Evolutionary conservation across 2,113 vertebrate genomes (phyloP), one percentile per base, ranked within the genome.

Genomic region (Anolis sagrei): DNA sequence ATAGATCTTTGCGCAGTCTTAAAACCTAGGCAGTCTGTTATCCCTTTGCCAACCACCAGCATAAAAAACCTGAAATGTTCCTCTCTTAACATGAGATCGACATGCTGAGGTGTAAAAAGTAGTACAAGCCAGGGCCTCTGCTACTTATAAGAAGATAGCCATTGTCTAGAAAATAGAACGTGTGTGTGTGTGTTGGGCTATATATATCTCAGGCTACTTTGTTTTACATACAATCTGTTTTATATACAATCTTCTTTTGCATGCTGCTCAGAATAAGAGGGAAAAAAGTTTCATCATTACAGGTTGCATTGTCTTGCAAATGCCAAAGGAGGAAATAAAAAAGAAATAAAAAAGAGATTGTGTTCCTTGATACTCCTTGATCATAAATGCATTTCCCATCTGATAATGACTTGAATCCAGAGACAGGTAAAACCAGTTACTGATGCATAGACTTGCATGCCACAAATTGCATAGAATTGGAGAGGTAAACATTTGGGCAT

Each of bases 301-400:
- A 79, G 19, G 14, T 76, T 81, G 82, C 29, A 44, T 29, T 83
- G 89, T 92, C 85, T 64, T 81, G 82, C 61, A 36, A 83, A 92
- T 92, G 32, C 58, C 86, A 88, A 83, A 85, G 89, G 61, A 85
- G 64, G 73, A 79, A 91, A 86, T 84, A 83, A 18, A 39, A 81
- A 21, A 23, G 68, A 48, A 84, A 16, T 39, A 82, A 44, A 64
- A 29, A 91, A 19, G 34, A 75, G 19, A 73, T 84, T 51, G 66
- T 86, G 4, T 90, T 88, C 86, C 54, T 81, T 82, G 25, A 81
- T 44, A 76, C 82, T 29, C 64, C 90, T 89, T 92, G 29, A 86
- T 83, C 83, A 64, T 73, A 87, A 87, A 0, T 9, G 36, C 14
- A 29, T 1, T 58, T 85, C 87, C 89, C 62, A 7, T 7, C 77